Base-by-base conservation (phyloP, 2,113 vertebrate genomes). In the Lota lota region DNA sequence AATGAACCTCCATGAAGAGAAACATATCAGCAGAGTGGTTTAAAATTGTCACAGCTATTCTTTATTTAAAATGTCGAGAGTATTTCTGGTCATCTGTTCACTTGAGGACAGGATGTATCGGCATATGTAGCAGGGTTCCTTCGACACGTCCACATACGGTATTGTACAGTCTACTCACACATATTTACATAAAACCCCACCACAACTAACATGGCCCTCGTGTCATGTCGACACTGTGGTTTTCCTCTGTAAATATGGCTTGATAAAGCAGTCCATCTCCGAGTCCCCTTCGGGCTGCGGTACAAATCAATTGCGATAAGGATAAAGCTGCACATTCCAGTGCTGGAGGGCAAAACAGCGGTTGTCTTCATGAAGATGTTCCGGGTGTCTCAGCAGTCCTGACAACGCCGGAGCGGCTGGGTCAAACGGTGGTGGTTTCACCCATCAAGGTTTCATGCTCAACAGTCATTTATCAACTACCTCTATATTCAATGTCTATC, bases 41-140 rank as follows among this genome's bases (percentile, higher is more conserved):
- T 81, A 83, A 88, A 89, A 88, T 85, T 82, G 81, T 81, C 86
- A 85, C 77, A 86, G 82, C 82, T 85, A 86, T 66, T 79, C 61
- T 90, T 90, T 89, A 90, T 84, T 88, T 81, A 88, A 80, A 83
- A 75, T 17, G 28, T 56, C 33, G 18, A 40, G 66, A 68, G 61
- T 60, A 40, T 33, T 70, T 83, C 80, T 64, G 73, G 73, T 76
- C 74, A 78, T 61, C 80, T 16, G 18, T 54, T 33, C 28, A 33
- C 28, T 33, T 33, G 28, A 33, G 4, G 28, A 33, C 28, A 33
- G 7, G 28, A 33, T 33, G 28, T 33, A 20, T 20, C 56, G 4
- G 56, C 84, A 72, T 17, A 79, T 78, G 77, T 82, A 5, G 70
- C 76, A 73, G 72, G 79, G 83, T 58, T 33, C 28, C 28, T 33